Conservation (phyloP, 2,797 vertebrate species). For the Ispidina picta region DNA sequence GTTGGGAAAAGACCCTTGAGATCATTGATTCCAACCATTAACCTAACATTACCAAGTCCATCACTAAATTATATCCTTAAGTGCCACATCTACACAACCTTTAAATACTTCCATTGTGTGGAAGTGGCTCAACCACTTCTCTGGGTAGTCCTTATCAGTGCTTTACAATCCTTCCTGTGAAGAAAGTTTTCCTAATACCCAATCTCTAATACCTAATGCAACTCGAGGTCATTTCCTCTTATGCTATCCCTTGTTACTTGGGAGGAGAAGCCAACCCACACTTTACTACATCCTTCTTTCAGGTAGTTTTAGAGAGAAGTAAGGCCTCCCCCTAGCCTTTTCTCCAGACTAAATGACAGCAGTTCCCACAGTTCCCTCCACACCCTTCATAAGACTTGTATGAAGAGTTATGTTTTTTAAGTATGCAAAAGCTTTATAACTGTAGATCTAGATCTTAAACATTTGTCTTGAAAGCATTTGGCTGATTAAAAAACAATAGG, state of each 20-base stretch:
- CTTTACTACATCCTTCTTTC: neutral
- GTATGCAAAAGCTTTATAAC: neutral
- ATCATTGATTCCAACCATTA: neutral
- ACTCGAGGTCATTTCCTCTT: neutral
- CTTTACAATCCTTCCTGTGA: neutral
- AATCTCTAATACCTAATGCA: neutral
- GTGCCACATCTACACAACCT: no score
- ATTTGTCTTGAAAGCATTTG: neutral
- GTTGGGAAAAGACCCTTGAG: neutral
- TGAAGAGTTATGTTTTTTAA: neutral
- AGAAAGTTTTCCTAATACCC: neutral
- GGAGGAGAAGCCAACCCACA: fast-evolving
- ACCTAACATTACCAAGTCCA: neutral
- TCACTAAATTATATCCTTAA: neutral
- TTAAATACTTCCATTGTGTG: neutral
- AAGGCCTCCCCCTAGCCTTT: neutral
- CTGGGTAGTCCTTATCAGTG: neutral
- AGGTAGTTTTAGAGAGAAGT: neutral
- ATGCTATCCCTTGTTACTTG: neutral
- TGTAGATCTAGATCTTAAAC: neutral
- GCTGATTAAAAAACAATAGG: neutral
- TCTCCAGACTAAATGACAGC: neutral
- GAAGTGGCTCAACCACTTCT: neutral
- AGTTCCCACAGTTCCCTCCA: neutral
- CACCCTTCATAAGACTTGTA: fast-evolving